These are phyloP conservation scores for Brachirus orientalis DNA, from an alignment of 2,113 vertebrate genomes.

Conservation along the genomic window DNA sequence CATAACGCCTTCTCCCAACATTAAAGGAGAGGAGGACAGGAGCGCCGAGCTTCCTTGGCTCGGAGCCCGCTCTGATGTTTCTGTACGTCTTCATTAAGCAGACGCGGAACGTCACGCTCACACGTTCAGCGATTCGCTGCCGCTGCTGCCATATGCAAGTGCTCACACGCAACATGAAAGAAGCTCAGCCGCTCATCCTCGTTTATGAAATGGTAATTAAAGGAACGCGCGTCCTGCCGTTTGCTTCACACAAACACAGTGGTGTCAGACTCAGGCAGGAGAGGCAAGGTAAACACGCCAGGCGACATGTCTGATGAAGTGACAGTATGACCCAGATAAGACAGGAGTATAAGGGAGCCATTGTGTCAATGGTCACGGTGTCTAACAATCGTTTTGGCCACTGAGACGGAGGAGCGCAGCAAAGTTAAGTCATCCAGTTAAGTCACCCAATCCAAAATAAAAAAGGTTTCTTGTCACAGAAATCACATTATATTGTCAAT, in stretches of 20 bases:
- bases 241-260: too few relatives aligned
- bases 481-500: too few relatives aligned
- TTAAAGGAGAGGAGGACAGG: slow-evolving; percentile 43
- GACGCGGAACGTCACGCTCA: slow-evolving; percentile 37
- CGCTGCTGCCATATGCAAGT: slow-evolving; percentile 28
- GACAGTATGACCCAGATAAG: slow-evolving; percentile 52
- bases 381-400: slow-evolving; percentile 13
- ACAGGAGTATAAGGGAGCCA: slow-evolving; percentile 26
- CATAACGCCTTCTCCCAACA: slow-evolving; percentile 41
- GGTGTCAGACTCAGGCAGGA: slow-evolving; percentile 16
- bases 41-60: slow-evolving; percentile 47
- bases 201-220: too few relatives aligned
- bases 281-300: slow-evolving; percentile 33
- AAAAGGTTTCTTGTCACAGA: too few relatives aligned
- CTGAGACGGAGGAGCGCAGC: not conserved
- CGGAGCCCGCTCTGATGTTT: slow-evolving; percentile 53
- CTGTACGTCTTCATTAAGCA: slow-evolving; percentile 66
- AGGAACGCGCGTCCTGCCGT: too few relatives aligned
- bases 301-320: slow-evolving; percentile 39
- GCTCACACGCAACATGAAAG: not conserved
- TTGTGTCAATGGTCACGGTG: slow-evolving; percentile 33
- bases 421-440: not conserved
- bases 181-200: too few relatives aligned
- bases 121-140: slow-evolving; percentile 16
- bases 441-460: too few relatives aligned